Base-by-base conservation (phyloP, 2,888 invertebrate species). In the Sepioteuthis lessoniana region DNA sequence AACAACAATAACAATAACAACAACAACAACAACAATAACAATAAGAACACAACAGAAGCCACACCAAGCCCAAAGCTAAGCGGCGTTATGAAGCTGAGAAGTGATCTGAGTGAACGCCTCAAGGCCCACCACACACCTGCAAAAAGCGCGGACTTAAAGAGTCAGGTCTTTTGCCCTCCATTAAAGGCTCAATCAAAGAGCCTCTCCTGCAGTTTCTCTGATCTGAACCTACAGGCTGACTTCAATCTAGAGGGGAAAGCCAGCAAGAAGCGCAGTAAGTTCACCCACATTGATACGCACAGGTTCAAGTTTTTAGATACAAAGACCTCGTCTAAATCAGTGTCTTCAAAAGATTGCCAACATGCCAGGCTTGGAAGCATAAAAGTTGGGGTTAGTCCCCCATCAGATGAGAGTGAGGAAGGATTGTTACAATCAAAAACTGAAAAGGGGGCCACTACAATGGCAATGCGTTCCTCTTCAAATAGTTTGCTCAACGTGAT, bases 401-500 rank as follows among this genome's bases (percentile, higher is more conserved):
- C 93, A 50, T 60, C 60, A 31, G 60, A 60, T 60, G 93, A 93
- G 55, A 93, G 93, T 60, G 60, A 35, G n/a, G 93, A 93, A 31
- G 93, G 50, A 21, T 31, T 50, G 35, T 38, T 50, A 28, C 55
- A 93, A 8, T 93, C 93, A 8, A 93, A 93, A 60, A 47, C 93
- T 37, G 55, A 38, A 28, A 42, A 92, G 7, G 92, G 92, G 31
- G 92, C 25, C 46, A 92, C 92, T 37, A 92, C 92, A 19, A 50
- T 93, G 93, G 93, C 60, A 38, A 50, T 60, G 35, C 60, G 60
- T 28, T 93, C 93, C 38, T 93, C 93, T 0, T 93, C 93, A 19
- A 93, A 93, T 38, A 93, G 93, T 37, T 60, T 93, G 93, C 93
- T 93, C 31, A 93, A 93, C 55, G 93, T 93, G 21, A 93, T 93